Evolutionary conservation across 2,113 vertebrate genomes (phyloP).

Genomic region (Tachuris rubrigastra): DNA sequence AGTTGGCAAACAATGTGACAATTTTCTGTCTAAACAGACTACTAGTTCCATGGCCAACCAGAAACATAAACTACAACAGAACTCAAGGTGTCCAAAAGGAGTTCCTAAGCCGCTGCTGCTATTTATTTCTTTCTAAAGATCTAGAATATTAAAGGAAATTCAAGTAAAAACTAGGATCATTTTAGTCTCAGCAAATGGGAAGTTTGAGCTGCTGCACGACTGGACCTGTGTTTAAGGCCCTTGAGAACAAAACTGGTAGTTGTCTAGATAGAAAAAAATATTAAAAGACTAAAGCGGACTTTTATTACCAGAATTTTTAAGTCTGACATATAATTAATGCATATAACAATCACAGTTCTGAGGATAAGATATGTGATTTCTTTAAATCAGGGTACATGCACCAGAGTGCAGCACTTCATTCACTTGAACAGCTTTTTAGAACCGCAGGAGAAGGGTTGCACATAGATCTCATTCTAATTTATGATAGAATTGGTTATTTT

Average conservation of each 20-base stretch:
- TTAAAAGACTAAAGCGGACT: background rate
- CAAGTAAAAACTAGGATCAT: background rate
- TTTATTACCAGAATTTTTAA: background rate
- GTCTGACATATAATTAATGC: background rate
- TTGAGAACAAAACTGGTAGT: background rate
- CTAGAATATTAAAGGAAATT: background rate
- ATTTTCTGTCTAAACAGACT: background rate
- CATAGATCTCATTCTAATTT: background rate
- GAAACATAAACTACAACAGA: background rate
- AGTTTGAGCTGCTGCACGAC: background rate
- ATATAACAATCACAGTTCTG: background rate
- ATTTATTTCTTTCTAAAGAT: background rate
- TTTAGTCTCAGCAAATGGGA: fast-evolving
- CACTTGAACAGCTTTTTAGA: background rate
- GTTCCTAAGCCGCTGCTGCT: background rate
- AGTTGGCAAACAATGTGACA: background rate
- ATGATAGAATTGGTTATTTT: background rate
- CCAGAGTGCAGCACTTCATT: background rate
- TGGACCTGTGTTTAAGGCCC: background rate
- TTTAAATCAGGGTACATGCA: background rate
- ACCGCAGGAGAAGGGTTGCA: background rate
- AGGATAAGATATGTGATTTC: background rate
- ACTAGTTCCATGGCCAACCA: background rate
- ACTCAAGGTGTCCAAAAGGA: background rate
- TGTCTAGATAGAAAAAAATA: background rate